phyloP scores from a whole-genome alignment of 2,888 invertebrate genomes.

The Nomada lathburiana region DNA sequence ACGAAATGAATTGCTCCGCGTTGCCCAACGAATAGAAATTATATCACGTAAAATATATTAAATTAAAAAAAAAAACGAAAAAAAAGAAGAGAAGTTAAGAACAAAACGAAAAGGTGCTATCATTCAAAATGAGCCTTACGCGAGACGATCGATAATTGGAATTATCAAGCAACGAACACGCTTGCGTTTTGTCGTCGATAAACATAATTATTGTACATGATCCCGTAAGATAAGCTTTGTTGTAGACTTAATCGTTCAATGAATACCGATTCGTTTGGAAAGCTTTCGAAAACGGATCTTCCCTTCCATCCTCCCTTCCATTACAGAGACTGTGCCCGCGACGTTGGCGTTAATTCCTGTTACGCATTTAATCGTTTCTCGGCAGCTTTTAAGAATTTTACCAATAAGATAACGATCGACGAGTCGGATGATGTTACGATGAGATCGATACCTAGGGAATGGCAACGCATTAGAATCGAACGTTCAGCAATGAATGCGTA shows the following conservation, averaged over 20 bases:
- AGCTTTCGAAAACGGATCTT: slow-evolving; percentile 13
- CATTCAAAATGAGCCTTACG: slow-evolving; percentile 9
- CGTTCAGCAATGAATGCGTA: neutral
- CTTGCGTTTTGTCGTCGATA: slow-evolving; percentile 15
- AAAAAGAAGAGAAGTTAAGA: neutral
- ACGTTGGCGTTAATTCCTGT: neutral
- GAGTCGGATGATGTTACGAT: neutral
- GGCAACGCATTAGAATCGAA: neutral
- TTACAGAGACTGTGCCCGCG: neutral
- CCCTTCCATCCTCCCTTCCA: neutral
- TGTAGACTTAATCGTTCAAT: neutral
- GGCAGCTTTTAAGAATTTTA: slow-evolving; percentile 5
- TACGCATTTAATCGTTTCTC: neutral
- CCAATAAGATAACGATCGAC: neutral
- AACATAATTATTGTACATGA: neutral
- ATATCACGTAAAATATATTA: neutral
- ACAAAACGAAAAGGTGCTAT: slow-evolving; percentile 27
- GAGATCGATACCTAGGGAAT: neutral
- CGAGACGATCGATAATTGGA: slow-evolving; percentile 21
- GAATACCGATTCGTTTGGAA: neutral
- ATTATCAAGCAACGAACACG: slow-evolving; percentile 31
- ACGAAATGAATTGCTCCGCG: neutral
- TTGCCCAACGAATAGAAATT: slow-evolving; percentile 31
- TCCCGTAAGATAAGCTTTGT: slow-evolving; percentile 3
- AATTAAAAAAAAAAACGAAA: neutral